These are phyloP conservation scores for Hapalemur alaotrensis DNA, from an alignment of 2,797 vertebrate genomes.

Conservation along the genomic window DNA sequence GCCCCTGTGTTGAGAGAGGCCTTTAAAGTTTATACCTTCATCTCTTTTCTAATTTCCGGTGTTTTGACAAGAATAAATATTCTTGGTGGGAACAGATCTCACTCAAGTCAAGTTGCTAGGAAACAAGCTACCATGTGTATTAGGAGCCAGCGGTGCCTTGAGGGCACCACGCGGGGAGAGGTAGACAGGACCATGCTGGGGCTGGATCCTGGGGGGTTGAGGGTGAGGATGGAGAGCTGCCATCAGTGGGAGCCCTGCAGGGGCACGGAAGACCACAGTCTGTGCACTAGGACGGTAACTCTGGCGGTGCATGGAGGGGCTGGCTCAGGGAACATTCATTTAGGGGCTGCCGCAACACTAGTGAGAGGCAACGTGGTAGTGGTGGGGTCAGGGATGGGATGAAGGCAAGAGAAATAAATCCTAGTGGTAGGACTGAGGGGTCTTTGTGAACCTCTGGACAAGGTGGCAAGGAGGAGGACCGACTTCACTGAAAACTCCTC, in stretches of 20 bases:
- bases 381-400: background rate
- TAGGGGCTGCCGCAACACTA: background rate
- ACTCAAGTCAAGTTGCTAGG: background rate
- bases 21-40: background rate
- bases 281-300: background rate
- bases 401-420: background rate
- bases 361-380: fast-evolving
- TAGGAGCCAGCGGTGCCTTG: background rate
- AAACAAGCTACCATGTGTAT: background rate
- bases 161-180: background rate
- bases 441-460: background rate
- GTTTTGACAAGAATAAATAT: background rate
- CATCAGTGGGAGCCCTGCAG: background rate
- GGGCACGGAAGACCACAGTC: too few species aligned
- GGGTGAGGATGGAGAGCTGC: background rate
- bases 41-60: background rate
- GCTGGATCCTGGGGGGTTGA: background rate
- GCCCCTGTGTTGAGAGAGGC: background rate
- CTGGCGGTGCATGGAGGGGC: background rate
- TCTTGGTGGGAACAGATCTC: background rate
- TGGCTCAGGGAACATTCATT: background rate
- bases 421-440: fast-evolving
- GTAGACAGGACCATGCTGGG: background rate
- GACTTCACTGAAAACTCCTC: background rate
- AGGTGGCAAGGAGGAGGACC: background rate